Evolutionary conservation across 2,797 vertebrate genomes (phyloP).

Genomic region (Chanos chanos): DNA sequence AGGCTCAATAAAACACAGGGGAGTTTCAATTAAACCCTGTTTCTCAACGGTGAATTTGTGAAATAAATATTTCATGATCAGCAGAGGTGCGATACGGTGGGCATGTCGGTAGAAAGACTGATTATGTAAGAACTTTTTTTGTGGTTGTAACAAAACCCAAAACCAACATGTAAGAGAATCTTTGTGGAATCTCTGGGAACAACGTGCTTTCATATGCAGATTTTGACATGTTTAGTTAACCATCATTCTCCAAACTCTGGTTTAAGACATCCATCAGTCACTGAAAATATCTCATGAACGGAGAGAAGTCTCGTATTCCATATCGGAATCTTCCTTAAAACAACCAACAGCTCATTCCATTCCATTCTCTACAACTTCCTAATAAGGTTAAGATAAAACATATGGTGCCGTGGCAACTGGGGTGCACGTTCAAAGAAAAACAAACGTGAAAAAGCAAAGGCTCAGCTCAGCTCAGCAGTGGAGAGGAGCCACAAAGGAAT

Average conservation of each 20-base stretch:
- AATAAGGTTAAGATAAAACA: conserved; percentile 53
- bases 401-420: conserved; percentile 33
- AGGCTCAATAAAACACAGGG: neutral
- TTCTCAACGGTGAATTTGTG: neutral
- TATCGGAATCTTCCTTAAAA: conserved; percentile 27
- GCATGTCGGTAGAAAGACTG: no score
- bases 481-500: conserved; percentile 25
- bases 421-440: conserved; percentile 18
- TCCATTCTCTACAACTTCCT: conserved; percentile 33
- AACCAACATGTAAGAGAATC: no score
- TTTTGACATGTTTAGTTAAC: conserved; percentile 17
- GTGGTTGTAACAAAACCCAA: no score
- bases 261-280: conserved; percentile 10
- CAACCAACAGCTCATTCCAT: conserved; percentile 18
- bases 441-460: conserved; percentile 4
- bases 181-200: neutral
- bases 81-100: no score
- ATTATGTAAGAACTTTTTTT: no score
- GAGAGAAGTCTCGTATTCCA: conserved; percentile 27
- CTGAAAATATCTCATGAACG: conserved; percentile 10
- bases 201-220: neutral
- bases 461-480: neutral
- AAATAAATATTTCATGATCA: no score
- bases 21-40: neutral
- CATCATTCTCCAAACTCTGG: conserved; percentile 1